Conservation (phyloP, 2,797 vertebrate genomes). For the Benthosema pterotum region DNA sequence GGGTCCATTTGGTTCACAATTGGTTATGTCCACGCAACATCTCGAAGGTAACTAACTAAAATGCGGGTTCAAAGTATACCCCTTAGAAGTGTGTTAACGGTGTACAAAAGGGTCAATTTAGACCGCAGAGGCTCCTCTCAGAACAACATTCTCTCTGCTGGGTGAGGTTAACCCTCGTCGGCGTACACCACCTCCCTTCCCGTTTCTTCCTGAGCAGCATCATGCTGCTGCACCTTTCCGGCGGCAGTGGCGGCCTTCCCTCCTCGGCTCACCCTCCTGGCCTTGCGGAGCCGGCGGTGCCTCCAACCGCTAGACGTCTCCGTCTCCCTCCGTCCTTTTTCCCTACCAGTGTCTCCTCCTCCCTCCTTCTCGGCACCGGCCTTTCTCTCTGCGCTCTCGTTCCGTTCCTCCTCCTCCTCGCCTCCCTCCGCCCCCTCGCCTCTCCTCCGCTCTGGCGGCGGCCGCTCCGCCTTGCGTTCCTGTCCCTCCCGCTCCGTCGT, state of each 20-base stretch:
- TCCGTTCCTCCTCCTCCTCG: neutral
- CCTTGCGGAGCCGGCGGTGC: constrained; percentile 56
- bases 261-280: constrained; percentile 49
- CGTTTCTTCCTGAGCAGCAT: constrained; percentile 9
- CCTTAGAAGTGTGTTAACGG: too few relatives aligned
- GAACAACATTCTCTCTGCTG: too few relatives aligned
- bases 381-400: neutral
- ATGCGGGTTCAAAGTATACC: too few relatives aligned
- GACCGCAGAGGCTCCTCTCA: too few relatives aligned
- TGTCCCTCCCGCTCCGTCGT: constrained; percentile 17
- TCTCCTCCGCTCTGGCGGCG: neutral
- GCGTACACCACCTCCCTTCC: constrained; percentile 6
- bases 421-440: neutral
- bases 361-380: too few relatives aligned
- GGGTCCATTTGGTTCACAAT: too few relatives aligned
- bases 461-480: neutral
- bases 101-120: too few relatives aligned
- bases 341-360: too few relatives aligned
- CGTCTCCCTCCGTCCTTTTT: neutral
- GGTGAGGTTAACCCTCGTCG: too few relatives aligned
- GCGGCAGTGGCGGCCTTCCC: constrained; percentile 37
- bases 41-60: too few relatives aligned
- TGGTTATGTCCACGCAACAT: too few relatives aligned
- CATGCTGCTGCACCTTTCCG: too few relatives aligned
- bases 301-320: constrained; percentile 55